phyloP scores from a whole-genome alignment of 2,888 invertebrate species.

The Panzeria rudis region DNA sequence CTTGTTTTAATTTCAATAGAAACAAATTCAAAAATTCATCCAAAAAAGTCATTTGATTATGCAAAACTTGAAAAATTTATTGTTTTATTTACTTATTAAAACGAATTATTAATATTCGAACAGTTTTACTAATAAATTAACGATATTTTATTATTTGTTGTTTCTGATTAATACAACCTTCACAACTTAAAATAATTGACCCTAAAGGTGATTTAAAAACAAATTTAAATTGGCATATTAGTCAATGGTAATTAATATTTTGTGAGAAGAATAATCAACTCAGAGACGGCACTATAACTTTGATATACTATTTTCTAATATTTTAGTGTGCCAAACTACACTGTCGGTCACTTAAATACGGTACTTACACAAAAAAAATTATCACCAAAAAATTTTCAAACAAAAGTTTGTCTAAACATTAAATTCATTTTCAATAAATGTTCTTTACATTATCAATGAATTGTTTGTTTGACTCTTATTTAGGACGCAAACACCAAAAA shows the following conservation, averaged over 20 bases:
- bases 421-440: too few species aligned
- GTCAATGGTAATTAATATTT: constrained; percentile 40
- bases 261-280: neutral
- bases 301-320: constrained; percentile 6
- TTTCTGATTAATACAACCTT: neutral
- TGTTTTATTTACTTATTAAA: constrained; percentile 10
- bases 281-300: constrained; percentile 4
- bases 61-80: neutral
- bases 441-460: too few species aligned
- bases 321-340: neutral
- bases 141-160: constrained; percentile 14
- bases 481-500: too few species aligned
- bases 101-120: constrained; percentile 36
- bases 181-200: neutral
- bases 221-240: constrained; percentile 33
- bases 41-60: neutral
- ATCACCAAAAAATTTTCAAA: too few species aligned
- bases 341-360: neutral
- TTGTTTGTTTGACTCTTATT: too few species aligned
- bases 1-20: neutral
- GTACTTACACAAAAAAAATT: too few species aligned
- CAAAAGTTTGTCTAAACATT: too few species aligned
- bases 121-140: constrained; percentile 37
- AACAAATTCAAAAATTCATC: neutral
- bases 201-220: constrained; percentile 48